Percentiles rank a stretch among this genome's conserved stretches.
Evolutionary conservation across 2,888 invertebrate genomes (phyloP).

Genomic region (Tetramorium bicarinatum): DNA sequence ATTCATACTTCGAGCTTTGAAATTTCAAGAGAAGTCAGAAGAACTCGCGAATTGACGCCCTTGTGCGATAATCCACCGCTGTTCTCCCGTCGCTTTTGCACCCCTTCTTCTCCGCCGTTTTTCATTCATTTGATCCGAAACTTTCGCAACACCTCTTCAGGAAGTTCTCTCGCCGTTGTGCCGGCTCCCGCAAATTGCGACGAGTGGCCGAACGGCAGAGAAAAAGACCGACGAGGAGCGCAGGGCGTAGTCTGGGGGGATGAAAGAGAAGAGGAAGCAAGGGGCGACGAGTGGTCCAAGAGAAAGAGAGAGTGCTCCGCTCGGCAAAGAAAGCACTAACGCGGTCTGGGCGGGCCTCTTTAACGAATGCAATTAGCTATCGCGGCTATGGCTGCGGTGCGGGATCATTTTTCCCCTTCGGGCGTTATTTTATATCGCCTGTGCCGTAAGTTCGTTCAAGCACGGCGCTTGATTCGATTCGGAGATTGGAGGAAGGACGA

Average conservation of each 20-base stretch:
- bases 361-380: conserved; percentile 56
- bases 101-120: conserved; percentile 23
- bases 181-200: conserved; percentile 46
- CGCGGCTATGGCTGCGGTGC: conserved; percentile 32
- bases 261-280: neutral
- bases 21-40: neutral
- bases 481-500: conserved; percentile 51
- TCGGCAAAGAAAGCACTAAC: conserved; percentile 39
- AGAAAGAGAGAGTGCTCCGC: neutral
- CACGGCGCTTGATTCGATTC: conserved; percentile 52
- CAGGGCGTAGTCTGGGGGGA: neutral
- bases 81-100: neutral
- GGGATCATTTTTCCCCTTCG: conserved; percentile 50
- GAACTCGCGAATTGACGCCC: conserved; percentile 3
- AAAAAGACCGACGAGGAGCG: conserved; percentile 24
- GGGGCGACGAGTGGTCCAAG: conserved; percentile 7
- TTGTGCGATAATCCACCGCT: conserved; percentile 30
- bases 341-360: conserved; percentile 41
- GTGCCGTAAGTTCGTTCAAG: conserved; percentile 48
- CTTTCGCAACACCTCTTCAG: conserved; percentile 49
- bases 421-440: conserved; percentile 55
- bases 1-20: neutral
- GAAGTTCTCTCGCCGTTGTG: conserved; percentile 42
- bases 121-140: conserved; percentile 43
- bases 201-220: conserved; percentile 14